These are phyloP conservation scores for Phalera bucephala DNA, from an alignment of 2,888 invertebrate genomes.

Conservation along the genomic window DNA sequence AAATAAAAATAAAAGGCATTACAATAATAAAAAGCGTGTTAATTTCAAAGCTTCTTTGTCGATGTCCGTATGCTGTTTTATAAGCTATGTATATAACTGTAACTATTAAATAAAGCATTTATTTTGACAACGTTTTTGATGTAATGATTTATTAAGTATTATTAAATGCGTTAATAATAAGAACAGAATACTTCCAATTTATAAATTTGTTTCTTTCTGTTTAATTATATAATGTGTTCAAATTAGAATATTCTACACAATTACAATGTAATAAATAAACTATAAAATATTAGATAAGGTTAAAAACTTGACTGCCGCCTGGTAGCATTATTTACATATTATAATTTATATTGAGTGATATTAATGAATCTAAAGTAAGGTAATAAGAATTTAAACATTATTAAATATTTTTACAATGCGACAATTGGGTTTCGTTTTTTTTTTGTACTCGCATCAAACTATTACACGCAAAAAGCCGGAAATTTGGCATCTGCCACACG, in stretches of 20 bases:
- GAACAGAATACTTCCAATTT: slow-evolving; percentile 22
- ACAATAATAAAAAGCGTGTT: too few species aligned
- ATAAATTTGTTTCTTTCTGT: slow-evolving; percentile 13
- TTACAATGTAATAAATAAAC: slow-evolving; percentile 7
- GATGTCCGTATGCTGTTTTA: too few species aligned
- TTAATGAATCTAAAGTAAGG: slow-evolving; percentile 30
- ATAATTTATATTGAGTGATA: slow-evolving; percentile 44
- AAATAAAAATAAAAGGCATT: too few species aligned
- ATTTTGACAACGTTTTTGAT: too few species aligned
- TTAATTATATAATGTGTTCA: slow-evolving; percentile 34
- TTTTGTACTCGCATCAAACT: too few species aligned
- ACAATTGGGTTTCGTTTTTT: too few species aligned
- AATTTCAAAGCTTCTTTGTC: too few species aligned
- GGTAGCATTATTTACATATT: slow-evolving; percentile 31
- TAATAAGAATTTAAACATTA: slow-evolving; percentile 28
- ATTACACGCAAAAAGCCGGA: slow-evolving; percentile 86
- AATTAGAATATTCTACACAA: slow-evolving; percentile 27
- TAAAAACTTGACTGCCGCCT: slow-evolving; percentile 28
- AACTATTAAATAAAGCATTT: too few species aligned
- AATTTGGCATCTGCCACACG: slow-evolving; percentile 87
- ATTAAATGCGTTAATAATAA: too few species aligned
- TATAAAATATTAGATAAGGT: slow-evolving; percentile 23
- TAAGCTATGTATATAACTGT: too few species aligned
- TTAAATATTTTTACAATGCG: slow-evolving; percentile 49
- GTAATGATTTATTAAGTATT: too few species aligned